Percentiles rank a stretch among this genome's conserved stretches.
Conservation (phyloP, 2,113 vertebrate genomes). For the Trochalopteron elliotii region DNA sequence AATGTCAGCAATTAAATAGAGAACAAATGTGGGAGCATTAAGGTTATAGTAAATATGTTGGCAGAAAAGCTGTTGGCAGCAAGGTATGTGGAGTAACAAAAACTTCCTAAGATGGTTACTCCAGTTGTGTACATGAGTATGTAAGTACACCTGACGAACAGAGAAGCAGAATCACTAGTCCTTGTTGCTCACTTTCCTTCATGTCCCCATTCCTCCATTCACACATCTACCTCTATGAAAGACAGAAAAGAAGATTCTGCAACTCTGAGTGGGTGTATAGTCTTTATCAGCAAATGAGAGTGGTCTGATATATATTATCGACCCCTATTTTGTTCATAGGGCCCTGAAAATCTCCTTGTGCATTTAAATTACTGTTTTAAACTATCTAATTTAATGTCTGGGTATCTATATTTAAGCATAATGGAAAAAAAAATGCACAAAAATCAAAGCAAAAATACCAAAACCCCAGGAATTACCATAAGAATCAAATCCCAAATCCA, state of each 20-base stretch:
- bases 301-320: not conserved
- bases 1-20: not conserved
- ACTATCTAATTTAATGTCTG: not conserved
- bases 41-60: not conserved
- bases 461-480: not conserved
- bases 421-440: not conserved
- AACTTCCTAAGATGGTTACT: not conserved
- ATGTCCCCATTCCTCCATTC: not conserved
- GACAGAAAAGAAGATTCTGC: not conserved
- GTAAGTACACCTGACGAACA: not conserved
- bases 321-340: not conserved
- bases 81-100: not conserved
- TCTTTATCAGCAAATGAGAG: not conserved
- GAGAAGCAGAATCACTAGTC: not conserved
- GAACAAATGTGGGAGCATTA: not conserved
- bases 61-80: not conserved
- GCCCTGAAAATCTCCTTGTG: not conserved
- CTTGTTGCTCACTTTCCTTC: not conserved
- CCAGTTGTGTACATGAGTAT: not conserved
- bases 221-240: not conserved
- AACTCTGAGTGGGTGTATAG: not conserved
- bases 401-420: not conserved
- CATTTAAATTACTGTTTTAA: not conserved
- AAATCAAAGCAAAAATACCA: not conserved
- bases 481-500: not conserved